Conservation (phyloP, 2,113 vertebrate species). For the Ptilorrhoa leucosticta region DNA sequence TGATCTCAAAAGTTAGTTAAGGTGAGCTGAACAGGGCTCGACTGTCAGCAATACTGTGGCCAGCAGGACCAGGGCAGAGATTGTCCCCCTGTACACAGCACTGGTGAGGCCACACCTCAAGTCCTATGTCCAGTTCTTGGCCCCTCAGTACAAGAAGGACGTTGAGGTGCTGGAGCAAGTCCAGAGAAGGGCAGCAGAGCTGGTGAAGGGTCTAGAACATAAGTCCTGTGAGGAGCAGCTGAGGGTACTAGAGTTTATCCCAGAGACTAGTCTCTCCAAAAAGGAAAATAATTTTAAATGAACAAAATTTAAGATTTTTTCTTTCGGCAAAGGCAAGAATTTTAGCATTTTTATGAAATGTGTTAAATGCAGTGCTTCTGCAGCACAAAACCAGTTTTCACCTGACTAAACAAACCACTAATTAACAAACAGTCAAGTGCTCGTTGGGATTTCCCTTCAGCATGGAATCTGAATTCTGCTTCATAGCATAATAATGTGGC, state of each 20-base stretch:
- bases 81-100: fast-evolving
- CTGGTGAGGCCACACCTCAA: neutral
- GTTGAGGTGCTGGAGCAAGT: neutral
- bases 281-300: neutral
- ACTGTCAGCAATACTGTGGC: fast-evolving
- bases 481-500: neutral
- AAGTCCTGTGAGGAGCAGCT: neutral
- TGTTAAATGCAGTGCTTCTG: neutral
- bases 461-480: neutral
- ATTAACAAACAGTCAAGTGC: neutral
- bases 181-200: neutral
- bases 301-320: neutral
- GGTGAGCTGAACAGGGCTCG: neutral
- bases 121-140: neutral
- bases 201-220: neutral
- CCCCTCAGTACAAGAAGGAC: neutral
- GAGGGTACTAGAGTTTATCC: neutral
- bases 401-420: neutral
- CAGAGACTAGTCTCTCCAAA: neutral
- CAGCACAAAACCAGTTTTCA: neutral
- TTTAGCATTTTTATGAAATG: neutral
- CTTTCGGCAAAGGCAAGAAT: neutral
- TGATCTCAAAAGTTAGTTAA: neutral
- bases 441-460: neutral
- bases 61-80: neutral